Evolutionary conservation across 2,113 vertebrate species (phyloP).

Genomic region (Chelonoidis abingdonii): DNA sequence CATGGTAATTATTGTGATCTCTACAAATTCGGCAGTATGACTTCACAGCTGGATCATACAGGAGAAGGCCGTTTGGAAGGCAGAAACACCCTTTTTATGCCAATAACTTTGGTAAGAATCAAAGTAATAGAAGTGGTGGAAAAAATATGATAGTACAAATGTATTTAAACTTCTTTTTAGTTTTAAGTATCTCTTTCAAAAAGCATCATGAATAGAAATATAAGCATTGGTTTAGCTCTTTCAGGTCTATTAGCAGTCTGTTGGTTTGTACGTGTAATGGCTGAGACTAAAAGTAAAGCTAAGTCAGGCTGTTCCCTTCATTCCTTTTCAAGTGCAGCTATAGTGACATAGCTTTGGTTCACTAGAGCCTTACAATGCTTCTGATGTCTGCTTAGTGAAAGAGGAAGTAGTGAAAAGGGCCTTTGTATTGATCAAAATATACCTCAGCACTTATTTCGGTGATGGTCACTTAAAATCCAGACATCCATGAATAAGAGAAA

Average conservation of each 20-base stretch:
- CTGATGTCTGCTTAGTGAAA: background rate
- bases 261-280: background rate
- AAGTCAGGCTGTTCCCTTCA: background rate
- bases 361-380: rapidly evolving
- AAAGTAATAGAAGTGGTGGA: background rate
- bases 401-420: background rate
- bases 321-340: background rate
- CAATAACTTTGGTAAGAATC: background rate
- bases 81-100: background rate
- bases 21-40: rapidly evolving
- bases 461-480: background rate
- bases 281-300: background rate
- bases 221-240: background rate
- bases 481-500: background rate
- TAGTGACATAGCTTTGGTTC: background rate
- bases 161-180: background rate
- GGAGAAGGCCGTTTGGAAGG: background rate
- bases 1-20: background rate
- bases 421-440: background rate
- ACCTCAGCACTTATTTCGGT: background rate
- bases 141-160: background rate
- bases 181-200: background rate
- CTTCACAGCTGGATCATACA: background rate
- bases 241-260: background rate
- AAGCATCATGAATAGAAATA: background rate